Evolutionary conservation across 1,140 invertebrate species (phyloP), one percentile per base, ranked within the genome.

Genomic region (Cecropterus lyciades): DNA sequence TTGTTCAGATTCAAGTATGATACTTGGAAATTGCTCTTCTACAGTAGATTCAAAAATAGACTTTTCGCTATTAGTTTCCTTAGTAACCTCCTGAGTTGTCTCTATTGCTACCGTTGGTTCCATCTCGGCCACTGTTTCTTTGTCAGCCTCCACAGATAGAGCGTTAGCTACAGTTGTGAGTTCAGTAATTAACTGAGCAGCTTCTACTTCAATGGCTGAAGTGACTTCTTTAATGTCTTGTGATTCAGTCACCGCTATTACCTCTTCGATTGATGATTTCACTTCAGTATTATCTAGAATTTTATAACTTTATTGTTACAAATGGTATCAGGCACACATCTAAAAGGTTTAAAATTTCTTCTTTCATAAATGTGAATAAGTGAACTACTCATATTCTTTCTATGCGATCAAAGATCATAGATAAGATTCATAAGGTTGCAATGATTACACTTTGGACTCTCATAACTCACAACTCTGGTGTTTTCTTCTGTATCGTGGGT

Each of bases 161-260:
- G 15, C 24, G 33, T 60, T 55, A 17, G 51, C 49, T n/a, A 60
- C 27, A 9, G 65, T 63, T n/a, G 52, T 62, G 56, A 65, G 37
- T 17, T 62, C 46, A 14, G 30, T 9, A 1, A 46, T 30, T 15
- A 45, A 14, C 11, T 57, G 40, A 14, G n/a, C 11, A 51, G 13
- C 17, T 64, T 69, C 55, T 10, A 56, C 30, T 65, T 52, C 63
- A 1, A 37, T 40, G 43, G 55, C 59, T 11, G 64, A 24, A 16
- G 42, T 33, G 2, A 46, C 43, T 11, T 67, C 53, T 69, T 65
- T 14, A 27, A 53, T 51, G 16, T 24, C 9, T 69, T 66, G 46
- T 7, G 64, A 53, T 63, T 75, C 72, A 43, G 70, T 71, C 2
- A 69, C 59, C 3, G 63, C 42, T 57, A 17, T 37, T 45, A 49